A percentile compares a stretch with the other conserved stretches of the same genome.
Conservation (phyloP, 2,888 invertebrate genomes). For the Onthophagus sagittarius region DNA sequence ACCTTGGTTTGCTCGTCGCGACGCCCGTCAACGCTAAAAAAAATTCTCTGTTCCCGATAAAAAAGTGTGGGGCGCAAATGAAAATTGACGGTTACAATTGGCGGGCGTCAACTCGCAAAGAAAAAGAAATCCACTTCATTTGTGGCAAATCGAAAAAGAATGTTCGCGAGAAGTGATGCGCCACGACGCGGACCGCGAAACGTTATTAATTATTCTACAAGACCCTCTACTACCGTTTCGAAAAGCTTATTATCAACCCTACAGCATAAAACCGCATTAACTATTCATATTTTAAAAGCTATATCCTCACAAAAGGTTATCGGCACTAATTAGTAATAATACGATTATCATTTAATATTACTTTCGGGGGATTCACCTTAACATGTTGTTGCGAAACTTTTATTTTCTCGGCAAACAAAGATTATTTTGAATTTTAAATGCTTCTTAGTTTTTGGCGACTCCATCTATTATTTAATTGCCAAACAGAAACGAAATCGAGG, state of each 20-base stretch:
- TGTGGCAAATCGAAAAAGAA: not conserved
- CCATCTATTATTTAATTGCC: no score
- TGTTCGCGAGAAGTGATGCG: not conserved
- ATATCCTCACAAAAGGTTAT: not conserved
- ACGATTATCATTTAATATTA: not conserved
- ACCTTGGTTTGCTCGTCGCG: no score
- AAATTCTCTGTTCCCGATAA: not conserved
- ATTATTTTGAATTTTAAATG: no score
- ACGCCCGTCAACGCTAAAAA: no score
- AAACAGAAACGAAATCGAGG: no score
- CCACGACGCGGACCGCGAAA: not conserved
- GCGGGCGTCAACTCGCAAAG: not conserved
- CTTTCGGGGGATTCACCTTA: no score
- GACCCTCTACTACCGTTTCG: not conserved
- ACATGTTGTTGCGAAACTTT: not conserved
- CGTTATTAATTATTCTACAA: not conserved
- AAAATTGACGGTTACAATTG: not conserved
- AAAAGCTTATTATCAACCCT: not conserved
- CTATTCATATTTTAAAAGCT: not conserved
- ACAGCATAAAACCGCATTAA: not conserved
- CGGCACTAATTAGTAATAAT: not conserved
- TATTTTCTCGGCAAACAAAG: no score
- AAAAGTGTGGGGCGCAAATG: not conserved
- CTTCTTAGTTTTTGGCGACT: no score
- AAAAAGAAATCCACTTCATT: not conserved